These are phyloP conservation scores for Drosophila imparisetae DNA, from an alignment of 2,888 invertebrate genomes.

Conservation along the genomic window DNA sequence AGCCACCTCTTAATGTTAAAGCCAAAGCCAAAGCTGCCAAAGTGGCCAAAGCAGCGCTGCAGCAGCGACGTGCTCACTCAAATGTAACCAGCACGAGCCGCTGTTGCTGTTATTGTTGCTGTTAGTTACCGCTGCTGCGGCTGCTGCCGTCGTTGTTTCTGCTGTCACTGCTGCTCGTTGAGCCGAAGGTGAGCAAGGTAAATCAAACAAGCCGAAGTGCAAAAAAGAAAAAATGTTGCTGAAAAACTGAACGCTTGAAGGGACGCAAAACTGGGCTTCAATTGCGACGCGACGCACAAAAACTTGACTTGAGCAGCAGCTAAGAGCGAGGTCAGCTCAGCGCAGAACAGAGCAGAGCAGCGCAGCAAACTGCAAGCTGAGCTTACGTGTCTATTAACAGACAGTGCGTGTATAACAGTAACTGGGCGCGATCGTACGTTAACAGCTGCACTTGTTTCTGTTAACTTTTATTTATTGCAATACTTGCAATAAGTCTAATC, in stretches of 20 bases:
- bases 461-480: background rate
- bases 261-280: constrained; percentile 70
- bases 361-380: constrained; percentile 27
- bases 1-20: constrained; percentile 17
- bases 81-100: constrained; percentile 77
- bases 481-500: background rate
- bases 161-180: constrained; percentile 50
- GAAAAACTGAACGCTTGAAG: constrained; percentile 70
- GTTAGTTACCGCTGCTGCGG: constrained; percentile 24
- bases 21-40: background rate
- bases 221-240: constrained; percentile 40
- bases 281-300: constrained; percentile 57
- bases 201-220: constrained; percentile 72
- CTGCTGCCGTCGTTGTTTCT: constrained; percentile 24
- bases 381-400: constrained; percentile 32
- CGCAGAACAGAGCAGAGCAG: constrained; percentile 4
- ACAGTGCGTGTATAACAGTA: constrained; percentile 10
- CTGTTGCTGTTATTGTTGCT: constrained; percentile 18
- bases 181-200: constrained; percentile 72
- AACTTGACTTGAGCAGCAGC: constrained; percentile 55
- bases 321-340: constrained; percentile 45
- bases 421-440: background rate
- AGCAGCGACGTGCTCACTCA: constrained; percentile 70
- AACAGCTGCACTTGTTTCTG: constrained; percentile 12
- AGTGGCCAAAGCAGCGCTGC: constrained; percentile 27